Conservation (phyloP, 2,888 invertebrate species). For the Fragum fragum region DNA sequence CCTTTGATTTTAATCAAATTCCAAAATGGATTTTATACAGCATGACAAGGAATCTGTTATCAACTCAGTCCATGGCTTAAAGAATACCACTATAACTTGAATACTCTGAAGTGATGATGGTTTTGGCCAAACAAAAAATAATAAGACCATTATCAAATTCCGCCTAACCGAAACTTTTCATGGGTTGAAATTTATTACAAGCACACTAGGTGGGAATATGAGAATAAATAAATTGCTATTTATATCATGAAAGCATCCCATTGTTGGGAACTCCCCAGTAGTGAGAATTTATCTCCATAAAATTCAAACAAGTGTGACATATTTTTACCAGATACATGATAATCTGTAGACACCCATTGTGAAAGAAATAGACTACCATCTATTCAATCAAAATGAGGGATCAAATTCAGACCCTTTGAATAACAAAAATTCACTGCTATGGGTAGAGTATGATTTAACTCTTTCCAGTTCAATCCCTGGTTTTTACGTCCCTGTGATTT, state of each 20-base stretch:
- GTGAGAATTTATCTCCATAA: constrained; percentile 11
- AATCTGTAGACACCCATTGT: constrained; percentile 2
- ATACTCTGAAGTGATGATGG: too few species aligned
- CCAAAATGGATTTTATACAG: too few species aligned
- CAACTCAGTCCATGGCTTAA: too few species aligned
- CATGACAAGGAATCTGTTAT: too few species aligned
- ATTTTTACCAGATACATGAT: neutral
- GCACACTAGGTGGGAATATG: constrained; percentile 2
- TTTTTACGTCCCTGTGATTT: too few species aligned
- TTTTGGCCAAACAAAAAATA: neutral
- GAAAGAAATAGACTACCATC: constrained; percentile 8
- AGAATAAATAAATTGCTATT: constrained; percentile 19
- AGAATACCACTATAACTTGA: too few species aligned
- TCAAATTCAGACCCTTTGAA: too few species aligned
- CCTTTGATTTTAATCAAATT: too few species aligned
- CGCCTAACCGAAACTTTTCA: neutral
- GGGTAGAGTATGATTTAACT: too few species aligned
- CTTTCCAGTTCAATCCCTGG: too few species aligned
- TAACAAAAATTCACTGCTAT: too few species aligned
- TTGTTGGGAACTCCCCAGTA: constrained; percentile 15
- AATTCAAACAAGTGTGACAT: constrained; percentile 18
- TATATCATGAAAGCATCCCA: constrained; percentile 9
- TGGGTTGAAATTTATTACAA: neutral
- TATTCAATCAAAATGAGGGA: too few species aligned
- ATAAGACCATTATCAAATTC: neutral